Evolutionary conservation across 2,888 invertebrate species (phyloP).

Genomic region (Adelognathus sp.): DNA sequence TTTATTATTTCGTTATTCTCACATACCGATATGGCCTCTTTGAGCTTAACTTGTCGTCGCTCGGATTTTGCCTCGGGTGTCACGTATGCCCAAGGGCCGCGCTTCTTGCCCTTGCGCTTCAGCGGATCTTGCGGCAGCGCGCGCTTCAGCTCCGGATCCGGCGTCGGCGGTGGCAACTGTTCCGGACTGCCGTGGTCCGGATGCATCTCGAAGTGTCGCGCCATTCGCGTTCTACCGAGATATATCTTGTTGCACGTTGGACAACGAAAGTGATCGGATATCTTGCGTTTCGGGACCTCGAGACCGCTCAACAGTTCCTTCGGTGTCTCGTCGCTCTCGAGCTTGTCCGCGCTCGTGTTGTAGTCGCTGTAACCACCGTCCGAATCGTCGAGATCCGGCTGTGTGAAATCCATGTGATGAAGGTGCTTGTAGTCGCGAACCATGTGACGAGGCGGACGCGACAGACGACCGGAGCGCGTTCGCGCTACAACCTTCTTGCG

Average conservation of each 20-base stretch:
- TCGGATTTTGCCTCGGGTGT: constrained; percentile 78
- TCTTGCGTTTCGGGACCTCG: constrained; percentile 80
- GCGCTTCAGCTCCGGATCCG: constrained; percentile 73
- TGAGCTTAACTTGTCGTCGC: constrained; percentile 74
- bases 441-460: constrained; percentile 85
- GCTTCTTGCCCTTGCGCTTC: constrained; percentile 78
- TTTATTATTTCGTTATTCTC: constrained; percentile 75
- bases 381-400: constrained; percentile 83
- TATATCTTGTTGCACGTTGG: constrained; percentile 86
- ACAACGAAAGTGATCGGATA: constrained; percentile 83
- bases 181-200: constrained; percentile 83
- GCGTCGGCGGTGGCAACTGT: constrained; percentile 76
- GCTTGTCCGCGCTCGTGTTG: constrained; percentile 76
- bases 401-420: constrained; percentile 83
- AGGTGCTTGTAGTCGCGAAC: constrained; percentile 84
- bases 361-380: constrained; percentile 85
- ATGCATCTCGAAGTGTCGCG: constrained; percentile 84
- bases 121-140: constrained; percentile 65
- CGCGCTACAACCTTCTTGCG: constrained; percentile 82
- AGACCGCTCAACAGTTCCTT: constrained; percentile 75
- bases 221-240: constrained; percentile 84
- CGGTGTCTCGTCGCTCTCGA: constrained; percentile 72
- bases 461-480: constrained; percentile 83
- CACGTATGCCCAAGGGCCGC: constrained; percentile 78
- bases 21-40: constrained; percentile 77